phyloP scores from a whole-genome alignment of 2,797 vertebrate genomes.

The Todus mexicanus region DNA sequence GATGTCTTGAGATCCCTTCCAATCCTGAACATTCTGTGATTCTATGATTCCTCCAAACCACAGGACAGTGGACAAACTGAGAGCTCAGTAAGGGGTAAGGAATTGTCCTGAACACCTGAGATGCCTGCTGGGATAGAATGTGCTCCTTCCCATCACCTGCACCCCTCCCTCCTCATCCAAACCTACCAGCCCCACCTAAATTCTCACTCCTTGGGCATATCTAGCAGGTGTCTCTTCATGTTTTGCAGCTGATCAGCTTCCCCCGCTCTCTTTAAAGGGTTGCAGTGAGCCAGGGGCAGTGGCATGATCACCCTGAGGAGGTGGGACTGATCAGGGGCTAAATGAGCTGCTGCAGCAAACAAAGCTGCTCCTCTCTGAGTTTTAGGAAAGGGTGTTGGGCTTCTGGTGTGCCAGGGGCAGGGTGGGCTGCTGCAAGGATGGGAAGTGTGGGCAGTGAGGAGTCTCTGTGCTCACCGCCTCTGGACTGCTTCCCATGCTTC shows the following conservation, averaged over 20 bases:
- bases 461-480: neutral
- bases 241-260: neutral
- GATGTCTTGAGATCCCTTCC: too few species aligned
- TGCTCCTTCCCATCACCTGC: neutral
- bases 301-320: accelerated
- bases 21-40: too few species aligned
- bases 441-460: neutral
- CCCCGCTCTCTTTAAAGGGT: neutral
- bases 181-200: neutral
- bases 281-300: accelerated
- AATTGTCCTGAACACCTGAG: neutral
- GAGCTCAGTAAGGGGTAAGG: neutral
- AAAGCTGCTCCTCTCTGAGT: neutral
- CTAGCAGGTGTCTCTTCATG: neutral
- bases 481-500: neutral
- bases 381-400: neutral
- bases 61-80: neutral
- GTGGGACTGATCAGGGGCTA: neutral
- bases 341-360: neutral
- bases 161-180: neutral
- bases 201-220: neutral
- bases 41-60: neutral
- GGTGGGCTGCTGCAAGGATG: neutral
- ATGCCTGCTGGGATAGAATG: neutral
- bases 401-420: neutral